A percentile compares a stretch with the other conserved stretches of the same genome.
These are phyloP conservation scores for Cephonodes hylas DNA, from an alignment of 2,888 invertebrate genomes.

Conservation along the genomic window DNA sequence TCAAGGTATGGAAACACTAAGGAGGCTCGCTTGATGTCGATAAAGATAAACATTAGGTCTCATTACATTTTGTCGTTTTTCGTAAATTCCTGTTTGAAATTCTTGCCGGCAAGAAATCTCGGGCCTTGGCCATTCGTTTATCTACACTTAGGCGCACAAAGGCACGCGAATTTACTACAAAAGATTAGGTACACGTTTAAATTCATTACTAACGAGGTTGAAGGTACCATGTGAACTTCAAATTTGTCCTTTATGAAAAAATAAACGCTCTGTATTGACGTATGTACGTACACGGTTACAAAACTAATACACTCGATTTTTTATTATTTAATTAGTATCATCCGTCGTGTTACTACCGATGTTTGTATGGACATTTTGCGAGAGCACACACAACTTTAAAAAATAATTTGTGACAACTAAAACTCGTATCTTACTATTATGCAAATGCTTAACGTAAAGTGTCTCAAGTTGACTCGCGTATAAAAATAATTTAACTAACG, in stretches of 20 bases:
- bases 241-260: constrained; percentile 60
- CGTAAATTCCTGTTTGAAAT: neutral
- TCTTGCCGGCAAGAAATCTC: constrained; percentile 8
- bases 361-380: constrained; percentile 62
- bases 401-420: neutral
- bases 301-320: constrained; percentile 43
- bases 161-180: constrained; percentile 11
- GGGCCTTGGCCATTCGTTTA: neutral
- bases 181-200: constrained; percentile 10
- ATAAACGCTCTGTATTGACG: constrained; percentile 62
- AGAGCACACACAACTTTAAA: neutral
- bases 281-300: constrained; percentile 53
- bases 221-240: constrained; percentile 31
- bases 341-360: constrained; percentile 45
- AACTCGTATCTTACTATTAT: neutral
- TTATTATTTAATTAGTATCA: constrained; percentile 18
- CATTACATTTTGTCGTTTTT: neutral
- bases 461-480: neutral
- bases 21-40: neutral
- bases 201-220: neutral
- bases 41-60: neutral
- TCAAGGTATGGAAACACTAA: neutral
- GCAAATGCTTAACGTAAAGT: neutral
- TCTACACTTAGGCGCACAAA: constrained; percentile 10
- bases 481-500: constrained; percentile 41